phyloP scores from a whole-genome alignment of 64 coral and sea anemone species.

The Pachyseris speciosa region DNA sequence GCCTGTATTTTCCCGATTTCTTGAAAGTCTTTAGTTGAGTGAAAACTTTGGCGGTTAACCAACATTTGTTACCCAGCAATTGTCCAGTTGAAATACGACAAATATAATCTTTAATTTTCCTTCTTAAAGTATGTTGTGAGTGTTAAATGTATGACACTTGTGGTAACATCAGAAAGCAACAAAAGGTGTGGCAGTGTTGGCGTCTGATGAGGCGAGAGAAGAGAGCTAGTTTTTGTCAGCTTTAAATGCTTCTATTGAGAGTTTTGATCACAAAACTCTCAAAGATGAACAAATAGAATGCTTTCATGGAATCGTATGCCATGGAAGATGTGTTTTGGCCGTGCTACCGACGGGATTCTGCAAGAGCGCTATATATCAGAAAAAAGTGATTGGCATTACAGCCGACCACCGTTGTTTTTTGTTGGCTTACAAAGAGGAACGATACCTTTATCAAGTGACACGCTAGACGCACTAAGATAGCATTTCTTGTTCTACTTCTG shows the following conservation, averaged over 20 bases:
- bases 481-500: conserved; percentile 1
- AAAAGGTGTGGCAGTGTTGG: too few species aligned
- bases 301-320: neutral
- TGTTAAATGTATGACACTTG: too few species aligned
- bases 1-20: too few species aligned
- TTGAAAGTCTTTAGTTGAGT: neutral
- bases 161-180: too few species aligned
- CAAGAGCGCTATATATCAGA: neutral
- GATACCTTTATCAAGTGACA: neutral
- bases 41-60: neutral
- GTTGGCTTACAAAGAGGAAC: conserved; percentile 3
- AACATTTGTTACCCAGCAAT: neutral
- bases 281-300: neutral
- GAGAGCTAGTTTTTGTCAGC: conserved; percentile 30
- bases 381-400: too few species aligned
- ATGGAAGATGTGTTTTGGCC: neutral
- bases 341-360: neutral
- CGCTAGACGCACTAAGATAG: neutral
- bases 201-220: neutral
- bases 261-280: neutral
- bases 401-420: too few species aligned
- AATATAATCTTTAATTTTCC: too few species aligned
- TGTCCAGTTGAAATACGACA: neutral
- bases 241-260: conserved; percentile 5
- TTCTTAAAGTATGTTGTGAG: too few species aligned